Evolutionary conservation across 53 echinoderm and acorn worm genomes (phyloP).

Genomic region (Astropecten irregularis): DNA sequence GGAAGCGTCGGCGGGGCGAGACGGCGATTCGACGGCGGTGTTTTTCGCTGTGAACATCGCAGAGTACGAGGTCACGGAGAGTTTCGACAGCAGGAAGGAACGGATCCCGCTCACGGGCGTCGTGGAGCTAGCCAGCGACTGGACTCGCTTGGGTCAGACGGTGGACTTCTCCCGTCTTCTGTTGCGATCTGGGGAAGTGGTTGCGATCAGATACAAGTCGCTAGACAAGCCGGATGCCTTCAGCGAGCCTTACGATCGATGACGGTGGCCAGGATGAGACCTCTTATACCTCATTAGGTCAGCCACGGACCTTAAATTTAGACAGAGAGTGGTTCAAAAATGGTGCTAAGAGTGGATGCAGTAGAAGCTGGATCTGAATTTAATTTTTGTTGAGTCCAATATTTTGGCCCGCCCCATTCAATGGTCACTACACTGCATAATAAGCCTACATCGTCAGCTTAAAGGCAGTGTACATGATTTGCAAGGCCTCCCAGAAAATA

Average conservation of each 20-base stretch:
- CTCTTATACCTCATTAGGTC: too few relatives aligned
- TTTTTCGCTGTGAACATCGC: slow-evolving; percentile 32
- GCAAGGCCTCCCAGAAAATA: too few relatives aligned
- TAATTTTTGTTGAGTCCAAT: too few relatives aligned
- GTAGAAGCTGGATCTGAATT: too few relatives aligned
- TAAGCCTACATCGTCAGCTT: too few relatives aligned
- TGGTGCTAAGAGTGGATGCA: too few relatives aligned
- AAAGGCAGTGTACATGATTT: too few relatives aligned
- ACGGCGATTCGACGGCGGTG: background rate
- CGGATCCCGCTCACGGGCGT: slow-evolving; percentile 25
- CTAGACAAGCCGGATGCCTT: background rate
- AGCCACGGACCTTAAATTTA: too few relatives aligned
- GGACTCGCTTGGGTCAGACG: background rate
- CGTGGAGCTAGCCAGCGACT: slow-evolving; percentile 15
- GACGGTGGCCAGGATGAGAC: too few relatives aligned
- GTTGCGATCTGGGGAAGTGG: slow-evolving; percentile 22
- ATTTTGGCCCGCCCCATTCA: too few relatives aligned
- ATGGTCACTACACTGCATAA: too few relatives aligned
- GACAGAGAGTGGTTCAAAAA: too few relatives aligned
- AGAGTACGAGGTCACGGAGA: slow-evolving; percentile 29
- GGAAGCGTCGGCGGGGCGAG: background rate
- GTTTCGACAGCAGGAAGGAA: background rate
- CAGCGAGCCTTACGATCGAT: background rate
- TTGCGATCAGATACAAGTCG: background rate
- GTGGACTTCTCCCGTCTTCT: background rate